Base-by-base conservation (phyloP, 2,797 vertebrate genomes). In the Lepidocolaptes lacrymiger region DNA sequence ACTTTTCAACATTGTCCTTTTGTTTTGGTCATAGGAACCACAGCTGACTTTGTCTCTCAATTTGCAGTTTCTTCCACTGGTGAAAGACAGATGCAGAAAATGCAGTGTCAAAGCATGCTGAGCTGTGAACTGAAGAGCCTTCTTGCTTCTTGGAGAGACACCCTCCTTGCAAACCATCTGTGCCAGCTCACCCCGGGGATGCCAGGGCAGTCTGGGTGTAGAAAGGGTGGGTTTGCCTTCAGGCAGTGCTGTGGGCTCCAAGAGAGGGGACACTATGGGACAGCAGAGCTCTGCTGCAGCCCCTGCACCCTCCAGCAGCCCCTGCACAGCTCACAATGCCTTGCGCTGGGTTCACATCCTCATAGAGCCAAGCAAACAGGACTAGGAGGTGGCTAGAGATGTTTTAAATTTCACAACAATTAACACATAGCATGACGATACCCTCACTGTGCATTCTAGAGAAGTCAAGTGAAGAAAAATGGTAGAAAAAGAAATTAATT, bases 171-270 rank as follows among this genome's bases (percentile, higher is more conserved):
- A 58, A 37, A 16, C 36, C 2, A 1, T 14, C 28, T 14, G 3
- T 58, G 41, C 34, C 48, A 43, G 73, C 74, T 49, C 64, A 9
- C 48, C 59, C 73, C 18, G 14, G 21, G 71, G 37, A 16, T 64
- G 72, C 27, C 59, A 2, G 41, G 34, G 46, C 68, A 80, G 64
- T 21, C 46, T 62, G n/a, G 32, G 18, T 36, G 30, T 51, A 68
- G 32, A 22, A 9, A 30, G 44, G 44, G 9, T 78, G 62, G 17
- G 2, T 34, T 80, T 75, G 66, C 36, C 36, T 13, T 52, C 9
- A 15, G 74, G 32, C 0, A 0, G 71, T 72, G 66, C 22, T 0
- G 0, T 4, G 28, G 32, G 10, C 27, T 58, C 46, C 0, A 1
- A 23, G 21, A 26, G 28, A 15, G 28, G n/a, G 24, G 24, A 39